phyloP scores from a whole-genome alignment of 2,113 vertebrate species.

The Nesoenas mayeri region DNA sequence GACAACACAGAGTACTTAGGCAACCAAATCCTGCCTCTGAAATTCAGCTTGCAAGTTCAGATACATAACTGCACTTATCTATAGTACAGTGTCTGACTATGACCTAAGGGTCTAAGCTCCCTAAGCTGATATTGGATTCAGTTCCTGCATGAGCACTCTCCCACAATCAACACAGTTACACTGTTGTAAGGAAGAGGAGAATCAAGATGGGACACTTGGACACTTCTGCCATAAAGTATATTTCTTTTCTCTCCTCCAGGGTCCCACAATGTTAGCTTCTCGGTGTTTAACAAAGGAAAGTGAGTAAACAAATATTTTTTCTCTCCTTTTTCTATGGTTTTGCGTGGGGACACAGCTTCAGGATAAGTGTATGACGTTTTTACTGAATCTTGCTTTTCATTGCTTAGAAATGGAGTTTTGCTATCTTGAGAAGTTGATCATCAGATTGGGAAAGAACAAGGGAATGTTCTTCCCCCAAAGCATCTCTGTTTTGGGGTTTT shows the following conservation, averaged over 20 bases:
- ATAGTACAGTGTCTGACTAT: background rate
- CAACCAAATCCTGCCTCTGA: background rate
- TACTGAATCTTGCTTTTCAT: background rate
- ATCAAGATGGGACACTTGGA: background rate
- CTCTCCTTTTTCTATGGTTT: background rate
- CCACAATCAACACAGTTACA: background rate
- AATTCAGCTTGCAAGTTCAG: background rate
- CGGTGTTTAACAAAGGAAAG: conserved; percentile 79
- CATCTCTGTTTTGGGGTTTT: background rate
- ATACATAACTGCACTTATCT: rapidly evolving
- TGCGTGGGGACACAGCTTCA: background rate
- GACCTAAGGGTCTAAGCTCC: background rate
- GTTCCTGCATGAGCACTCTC: background rate
- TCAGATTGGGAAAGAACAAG: background rate
- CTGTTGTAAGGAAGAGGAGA: background rate
- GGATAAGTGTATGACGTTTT: rapidly evolving
- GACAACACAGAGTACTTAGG: background rate
- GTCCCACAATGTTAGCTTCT: conserved; percentile 79
- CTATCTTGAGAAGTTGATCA: background rate
- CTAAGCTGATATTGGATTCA: background rate
- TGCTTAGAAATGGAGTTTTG: background rate
- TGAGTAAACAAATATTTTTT: conserved; percentile 48
- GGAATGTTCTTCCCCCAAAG: background rate
- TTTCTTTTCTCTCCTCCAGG: conserved; percentile 57
- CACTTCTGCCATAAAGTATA: background rate